Evolutionary conservation across 2,888 invertebrate genomes (phyloP).

Genomic region (Plusia festucae): DNA sequence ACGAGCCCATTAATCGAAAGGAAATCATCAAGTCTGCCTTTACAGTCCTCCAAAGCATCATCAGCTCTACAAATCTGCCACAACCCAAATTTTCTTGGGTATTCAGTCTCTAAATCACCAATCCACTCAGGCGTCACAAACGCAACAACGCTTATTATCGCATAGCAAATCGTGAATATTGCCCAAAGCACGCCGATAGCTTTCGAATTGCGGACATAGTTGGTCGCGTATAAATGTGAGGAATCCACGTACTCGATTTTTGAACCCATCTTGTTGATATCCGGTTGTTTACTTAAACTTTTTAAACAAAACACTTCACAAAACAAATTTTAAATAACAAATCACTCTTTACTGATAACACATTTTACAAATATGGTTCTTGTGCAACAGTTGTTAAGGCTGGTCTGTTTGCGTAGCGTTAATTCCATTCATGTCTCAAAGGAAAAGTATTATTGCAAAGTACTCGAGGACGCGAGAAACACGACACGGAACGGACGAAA

Average conservation of each 20-base stretch:
- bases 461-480: constrained; percentile 80
- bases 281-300: constrained; percentile 72
- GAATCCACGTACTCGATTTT: constrained; percentile 98
- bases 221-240: constrained; percentile 96
- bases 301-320: constrained; percentile 59
- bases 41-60: constrained; percentile 94
- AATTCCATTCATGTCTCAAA: constrained; percentile 74
- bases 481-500: constrained; percentile 74
- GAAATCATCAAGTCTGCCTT: constrained; percentile 95
- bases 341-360: constrained; percentile 65
- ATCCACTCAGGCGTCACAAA: constrained; percentile 99
- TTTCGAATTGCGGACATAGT: constrained; percentile 97
- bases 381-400: constrained; percentile 48
- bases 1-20: constrained; percentile 94
- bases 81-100: constrained; percentile 97
- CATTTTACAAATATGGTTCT: constrained; percentile 64
- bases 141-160: constrained; percentile 97
- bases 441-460: constrained; percentile 70
- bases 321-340: too few species aligned
- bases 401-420: constrained; percentile 62
- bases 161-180: constrained; percentile 98
- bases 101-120: constrained; percentile 95
- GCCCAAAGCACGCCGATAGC: constrained; percentile 99
- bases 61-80: constrained; percentile 96
- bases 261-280: constrained; percentile 92